Conservation (phyloP, 2,888 invertebrate genomes). For the Tachina grossa region DNA sequence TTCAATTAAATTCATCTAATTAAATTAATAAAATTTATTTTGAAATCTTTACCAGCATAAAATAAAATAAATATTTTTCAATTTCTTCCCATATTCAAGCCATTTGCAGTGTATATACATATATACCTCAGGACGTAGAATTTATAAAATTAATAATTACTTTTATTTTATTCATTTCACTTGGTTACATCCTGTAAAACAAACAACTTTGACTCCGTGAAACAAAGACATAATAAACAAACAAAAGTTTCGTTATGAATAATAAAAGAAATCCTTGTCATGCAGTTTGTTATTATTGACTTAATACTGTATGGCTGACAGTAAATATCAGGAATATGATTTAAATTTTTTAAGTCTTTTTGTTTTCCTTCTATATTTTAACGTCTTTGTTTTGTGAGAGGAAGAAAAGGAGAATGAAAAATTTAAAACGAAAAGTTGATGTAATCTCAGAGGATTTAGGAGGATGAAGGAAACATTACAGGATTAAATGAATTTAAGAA, state of each 20-base stretch:
- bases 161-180: conserved; percentile 4
- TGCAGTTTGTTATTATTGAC: conserved; percentile 47
- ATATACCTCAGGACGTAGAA: too few relatives aligned
- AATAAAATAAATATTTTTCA: too few relatives aligned
- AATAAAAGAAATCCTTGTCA: conserved; percentile 53
- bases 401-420: conserved; percentile 1
- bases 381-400: neutral
- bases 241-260: conserved; percentile 21
- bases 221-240: conserved; percentile 16
- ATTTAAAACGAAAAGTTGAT: neutral
- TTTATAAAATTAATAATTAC: conserved; percentile 1
- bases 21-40: too few relatives aligned
- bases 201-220: conserved; percentile 14
- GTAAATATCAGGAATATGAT: conserved; percentile 36
- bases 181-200: conserved; percentile 25
- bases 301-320: conserved; percentile 41
- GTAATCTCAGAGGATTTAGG: conserved; percentile 23
- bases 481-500: neutral
- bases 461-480: neutral
- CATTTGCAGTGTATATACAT: too few relatives aligned
- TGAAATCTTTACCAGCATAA: too few relatives aligned
- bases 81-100: too few relatives aligned
- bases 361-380: neutral
- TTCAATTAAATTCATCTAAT: too few relatives aligned
- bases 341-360: conserved; percentile 9